Percentiles rank a stretch among this genome's conserved stretches.
Evolutionary conservation across 2,113 vertebrate genomes (phyloP).

Genomic region (Romanogobio albipinnatus): DNA sequence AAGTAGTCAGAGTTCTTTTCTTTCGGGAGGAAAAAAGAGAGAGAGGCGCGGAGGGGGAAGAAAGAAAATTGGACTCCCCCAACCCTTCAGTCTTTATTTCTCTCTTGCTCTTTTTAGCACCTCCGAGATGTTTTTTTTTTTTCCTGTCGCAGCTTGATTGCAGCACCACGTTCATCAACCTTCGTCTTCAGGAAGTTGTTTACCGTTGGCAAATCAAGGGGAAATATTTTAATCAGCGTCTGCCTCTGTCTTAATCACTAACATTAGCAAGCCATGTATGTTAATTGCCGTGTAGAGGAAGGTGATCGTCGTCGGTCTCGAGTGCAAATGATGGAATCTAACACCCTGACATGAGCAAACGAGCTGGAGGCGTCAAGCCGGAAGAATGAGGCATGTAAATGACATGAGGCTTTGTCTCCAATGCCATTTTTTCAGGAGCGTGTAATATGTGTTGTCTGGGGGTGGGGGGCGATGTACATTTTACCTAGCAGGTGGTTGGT

Average conservation of each 20-base stretch:
- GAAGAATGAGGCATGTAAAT: constrained; percentile 52
- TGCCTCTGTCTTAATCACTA: constrained; percentile 81
- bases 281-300: constrained; percentile 79
- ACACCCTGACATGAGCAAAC: constrained; percentile 62
- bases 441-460: background rate
- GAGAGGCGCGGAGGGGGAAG: constrained; percentile 35
- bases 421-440: background rate
- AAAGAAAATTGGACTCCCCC: constrained; percentile 68
- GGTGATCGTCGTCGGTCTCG: constrained; percentile 71
- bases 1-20: constrained; percentile 82
- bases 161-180: constrained; percentile 74
- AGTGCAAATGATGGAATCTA: constrained; percentile 68
- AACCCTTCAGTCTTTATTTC: constrained; percentile 55
- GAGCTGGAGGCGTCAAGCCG: constrained; percentile 58
- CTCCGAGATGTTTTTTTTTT: constrained; percentile 28
- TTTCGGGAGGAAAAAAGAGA: constrained; percentile 73
- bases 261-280: constrained; percentile 75
- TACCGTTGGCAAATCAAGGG: constrained; percentile 80
- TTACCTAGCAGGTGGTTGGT: background rate
- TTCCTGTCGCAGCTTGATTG: constrained; percentile 70
- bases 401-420: constrained; percentile 54
- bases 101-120: constrained; percentile 57
- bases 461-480: background rate
- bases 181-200: constrained; percentile 74
- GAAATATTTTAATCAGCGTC: constrained; percentile 85